Evolutionary conservation across 2,888 invertebrate species (phyloP).

Genomic region (Drosophila limbata): DNA sequence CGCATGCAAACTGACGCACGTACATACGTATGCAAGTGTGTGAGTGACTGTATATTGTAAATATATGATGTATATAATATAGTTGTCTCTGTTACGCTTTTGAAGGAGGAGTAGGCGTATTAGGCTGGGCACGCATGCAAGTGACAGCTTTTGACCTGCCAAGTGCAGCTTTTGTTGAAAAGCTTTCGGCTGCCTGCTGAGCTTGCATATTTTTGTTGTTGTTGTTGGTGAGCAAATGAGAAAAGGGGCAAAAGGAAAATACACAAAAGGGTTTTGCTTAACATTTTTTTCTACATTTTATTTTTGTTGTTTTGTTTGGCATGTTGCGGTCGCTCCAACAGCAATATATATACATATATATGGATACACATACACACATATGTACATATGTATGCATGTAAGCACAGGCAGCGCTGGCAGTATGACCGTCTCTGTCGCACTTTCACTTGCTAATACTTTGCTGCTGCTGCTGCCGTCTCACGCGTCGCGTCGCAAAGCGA

Average conservation of each 20-base stretch:
- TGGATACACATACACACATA: not conserved
- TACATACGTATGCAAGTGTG: conserved; percentile 4
- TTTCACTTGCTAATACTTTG: conserved; percentile 9
- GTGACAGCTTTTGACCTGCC: conserved; percentile 48
- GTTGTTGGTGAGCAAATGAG: not conserved
- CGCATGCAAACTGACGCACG: conserved; percentile 1
- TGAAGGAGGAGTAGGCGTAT: conserved; percentile 18
- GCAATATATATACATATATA: conserved; percentile 1
- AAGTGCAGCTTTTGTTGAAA: conserved; percentile 42
- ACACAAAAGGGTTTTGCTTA: conserved; percentile 18
- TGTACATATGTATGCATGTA: conserved; percentile 2
- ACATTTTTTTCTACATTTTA: not conserved
- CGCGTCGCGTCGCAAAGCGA: conserved; percentile 46
- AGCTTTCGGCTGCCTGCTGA: conserved; percentile 31
- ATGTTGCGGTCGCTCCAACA: conserved; percentile 2
- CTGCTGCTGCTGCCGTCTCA: conserved; percentile 22
- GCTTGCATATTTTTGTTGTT: conserved; percentile 11
- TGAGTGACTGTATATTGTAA: conserved; percentile 3
- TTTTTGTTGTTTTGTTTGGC: not conserved
- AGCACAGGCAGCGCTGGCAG: conserved; percentile 8
- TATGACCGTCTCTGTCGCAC: conserved; percentile 52
- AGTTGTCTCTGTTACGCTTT: conserved; percentile 33
- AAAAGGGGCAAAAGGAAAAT: conserved; percentile 6
- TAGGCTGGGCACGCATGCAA: conserved; percentile 64
- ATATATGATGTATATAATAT: not conserved